A percentile compares a stretch with the other conserved stretches of the same genome.
Evolutionary conservation across 2,888 invertebrate species (phyloP).

Genomic region (Polyommatus iphigenia): DNA sequence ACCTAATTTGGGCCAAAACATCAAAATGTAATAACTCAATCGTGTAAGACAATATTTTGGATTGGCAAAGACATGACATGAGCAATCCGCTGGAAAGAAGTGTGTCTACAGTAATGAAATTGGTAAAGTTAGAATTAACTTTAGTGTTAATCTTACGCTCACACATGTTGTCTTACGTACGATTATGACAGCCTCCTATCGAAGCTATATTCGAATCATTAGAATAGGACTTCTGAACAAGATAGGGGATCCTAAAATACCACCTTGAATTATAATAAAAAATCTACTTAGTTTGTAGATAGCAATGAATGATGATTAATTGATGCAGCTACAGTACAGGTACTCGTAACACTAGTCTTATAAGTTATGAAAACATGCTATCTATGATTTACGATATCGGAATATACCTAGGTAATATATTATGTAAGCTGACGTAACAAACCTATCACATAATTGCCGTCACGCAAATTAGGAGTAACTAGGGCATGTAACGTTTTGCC

Average conservation of each 20-base stretch:
- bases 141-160: too few relatives aligned
- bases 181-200: too few relatives aligned
- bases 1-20: slow-evolving; percentile 33
- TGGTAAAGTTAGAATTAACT: too few relatives aligned
- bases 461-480: slow-evolving; percentile 25
- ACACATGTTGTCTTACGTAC: too few relatives aligned
- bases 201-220: too few relatives aligned
- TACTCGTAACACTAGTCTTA: slow-evolving; percentile 30
- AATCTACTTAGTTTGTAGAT: neutral
- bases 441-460: slow-evolving; percentile 22
- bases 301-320: neutral
- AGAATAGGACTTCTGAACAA: too few relatives aligned
- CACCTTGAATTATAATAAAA: neutral
- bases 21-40: slow-evolving; percentile 35
- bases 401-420: neutral
- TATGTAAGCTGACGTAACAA: slow-evolving; percentile 22
- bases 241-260: too few relatives aligned
- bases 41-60: slow-evolving; percentile 33
- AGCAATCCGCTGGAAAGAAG: too few relatives aligned
- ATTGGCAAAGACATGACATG: too few relatives aligned
- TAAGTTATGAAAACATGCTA: slow-evolving; percentile 13
- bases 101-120: too few relatives aligned
- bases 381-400: slow-evolving; percentile 14
- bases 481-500: slow-evolving; percentile 8
- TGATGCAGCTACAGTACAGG: neutral